Conservation (phyloP, 2,888 invertebrate genomes). For the Mesochorus sp. region DNA sequence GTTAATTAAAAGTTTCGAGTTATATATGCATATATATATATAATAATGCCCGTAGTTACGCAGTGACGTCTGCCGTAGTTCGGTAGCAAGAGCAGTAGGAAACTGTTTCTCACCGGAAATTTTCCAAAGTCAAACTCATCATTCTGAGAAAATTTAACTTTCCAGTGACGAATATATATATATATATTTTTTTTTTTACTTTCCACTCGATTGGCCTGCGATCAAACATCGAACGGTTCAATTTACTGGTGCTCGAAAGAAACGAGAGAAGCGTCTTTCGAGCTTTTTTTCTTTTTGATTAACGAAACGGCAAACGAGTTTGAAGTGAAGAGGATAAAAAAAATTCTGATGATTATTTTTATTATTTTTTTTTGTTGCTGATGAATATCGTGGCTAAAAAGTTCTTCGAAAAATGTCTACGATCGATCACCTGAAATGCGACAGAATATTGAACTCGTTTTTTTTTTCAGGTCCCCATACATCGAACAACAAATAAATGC, state of each 20-base stretch:
- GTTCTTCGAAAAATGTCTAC: neutral
- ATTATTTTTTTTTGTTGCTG: neutral
- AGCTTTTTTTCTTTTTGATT: no score
- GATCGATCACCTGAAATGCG: no score
- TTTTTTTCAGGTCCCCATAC: no score
- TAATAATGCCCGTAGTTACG: neutral
- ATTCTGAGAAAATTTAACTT: conserved; percentile 41
- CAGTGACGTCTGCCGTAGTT: neutral
- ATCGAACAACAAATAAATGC: neutral
- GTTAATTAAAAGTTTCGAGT: conserved; percentile 63
- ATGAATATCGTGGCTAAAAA: neutral
- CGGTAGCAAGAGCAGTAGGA: neutral
- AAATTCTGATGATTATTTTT: no score
- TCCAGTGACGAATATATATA: conserved; percentile 23
- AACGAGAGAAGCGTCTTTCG: neutral
- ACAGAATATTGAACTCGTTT: no score
- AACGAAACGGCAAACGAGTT: neutral
- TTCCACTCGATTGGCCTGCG: neutral
- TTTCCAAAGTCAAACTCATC: conserved; percentile 21
- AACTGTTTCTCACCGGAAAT: conserved; percentile 28
- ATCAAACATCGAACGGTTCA: neutral
- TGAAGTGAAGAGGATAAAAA: conserved; percentile 20
- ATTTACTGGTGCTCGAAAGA: neutral
- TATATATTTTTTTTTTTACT: neutral
- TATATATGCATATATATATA: conserved; percentile 14